Percentiles rank a stretch among this genome's conserved stretches.
Evolutionary conservation across 2,888 invertebrate genomes (phyloP).

Genomic region (Yponomeuta malinellus): DNA sequence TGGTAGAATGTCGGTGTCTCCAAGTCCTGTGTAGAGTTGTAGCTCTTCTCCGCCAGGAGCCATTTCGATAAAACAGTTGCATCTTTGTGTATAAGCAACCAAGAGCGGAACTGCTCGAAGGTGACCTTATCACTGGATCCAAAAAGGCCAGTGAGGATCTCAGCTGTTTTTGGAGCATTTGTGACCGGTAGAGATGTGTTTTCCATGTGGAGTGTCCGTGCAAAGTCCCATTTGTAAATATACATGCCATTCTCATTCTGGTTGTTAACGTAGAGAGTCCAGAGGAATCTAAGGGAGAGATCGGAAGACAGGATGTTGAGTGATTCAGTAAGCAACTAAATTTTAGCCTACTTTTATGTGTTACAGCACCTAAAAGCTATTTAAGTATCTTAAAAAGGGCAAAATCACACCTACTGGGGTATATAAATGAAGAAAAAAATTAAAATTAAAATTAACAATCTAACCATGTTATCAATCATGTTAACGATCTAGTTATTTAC

Average conservation of each 20-base stretch:
- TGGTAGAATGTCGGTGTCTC: slow-evolving; percentile 95
- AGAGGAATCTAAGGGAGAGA: slow-evolving; percentile 79
- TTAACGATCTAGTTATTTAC: too few relatives aligned
- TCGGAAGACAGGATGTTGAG: too few relatives aligned
- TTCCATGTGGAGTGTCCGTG: slow-evolving; percentile 77
- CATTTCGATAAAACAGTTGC: slow-evolving; percentile 88
- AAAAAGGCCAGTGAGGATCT: slow-evolving; percentile 57
- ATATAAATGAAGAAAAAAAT: too few relatives aligned
- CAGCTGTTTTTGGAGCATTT: slow-evolving; percentile 46
- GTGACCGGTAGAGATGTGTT: slow-evolving; percentile 57
- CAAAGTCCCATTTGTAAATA: slow-evolving; percentile 85
- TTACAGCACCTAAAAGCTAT: too few relatives aligned
- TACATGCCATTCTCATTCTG: slow-evolving; percentile 78
- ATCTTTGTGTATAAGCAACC: slow-evolving; percentile 85
- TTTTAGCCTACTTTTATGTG: too few relatives aligned
- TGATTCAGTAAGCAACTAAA: too few relatives aligned
- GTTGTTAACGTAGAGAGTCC: slow-evolving; percentile 91
- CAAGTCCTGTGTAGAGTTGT: slow-evolving; percentile 85
- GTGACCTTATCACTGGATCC: slow-evolving; percentile 71
- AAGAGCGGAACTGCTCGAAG: slow-evolving; percentile 85
- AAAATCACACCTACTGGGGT: too few relatives aligned
- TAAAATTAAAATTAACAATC: too few relatives aligned
- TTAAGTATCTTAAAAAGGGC: too few relatives aligned
- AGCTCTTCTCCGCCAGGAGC: slow-evolving; percentile 83
- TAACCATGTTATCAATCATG: too few relatives aligned